Conservation (phyloP, 1,140 invertebrate genomes). For the Leucophenga varia region DNA sequence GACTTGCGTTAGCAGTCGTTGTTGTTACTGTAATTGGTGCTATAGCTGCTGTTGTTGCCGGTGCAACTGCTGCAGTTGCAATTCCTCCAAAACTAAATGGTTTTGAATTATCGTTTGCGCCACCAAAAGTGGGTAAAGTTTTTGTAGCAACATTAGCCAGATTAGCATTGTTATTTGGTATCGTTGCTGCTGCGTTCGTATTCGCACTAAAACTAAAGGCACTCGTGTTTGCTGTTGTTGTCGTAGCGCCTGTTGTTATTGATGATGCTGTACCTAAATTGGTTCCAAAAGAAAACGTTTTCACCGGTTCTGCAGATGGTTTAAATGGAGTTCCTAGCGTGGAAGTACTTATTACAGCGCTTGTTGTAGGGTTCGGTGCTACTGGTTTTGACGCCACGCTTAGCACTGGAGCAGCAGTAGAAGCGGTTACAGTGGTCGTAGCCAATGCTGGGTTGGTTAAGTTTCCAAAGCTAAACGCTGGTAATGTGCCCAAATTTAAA, state of each 20-base stretch:
- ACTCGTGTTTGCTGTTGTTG: not conserved
- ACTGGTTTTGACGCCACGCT: too few species aligned
- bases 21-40: not conserved
- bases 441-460: not conserved
- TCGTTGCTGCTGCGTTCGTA: not conserved
- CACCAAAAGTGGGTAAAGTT: not conserved
- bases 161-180: not conserved
- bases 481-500: slow-evolving; percentile 7
- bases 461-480: not conserved
- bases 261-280: not conserved
- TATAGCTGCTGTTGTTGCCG: not conserved
- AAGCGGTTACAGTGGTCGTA: not conserved
- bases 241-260: not conserved
- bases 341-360: too few species aligned
- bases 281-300: too few species aligned
- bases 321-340: too few species aligned
- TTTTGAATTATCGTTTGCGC: not conserved
- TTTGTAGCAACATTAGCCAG: slow-evolving; percentile 1
- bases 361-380: not conserved
- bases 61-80: not conserved
- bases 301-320: too few species aligned
- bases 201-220: not conserved
- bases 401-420: too few species aligned
- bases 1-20: not conserved
- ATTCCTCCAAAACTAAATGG: not conserved